Percentiles rank a stretch among this genome's conserved stretches.
phyloP scores from a whole-genome alignment of 2,797 vertebrate genomes.

The Myripristis murdjan region DNA sequence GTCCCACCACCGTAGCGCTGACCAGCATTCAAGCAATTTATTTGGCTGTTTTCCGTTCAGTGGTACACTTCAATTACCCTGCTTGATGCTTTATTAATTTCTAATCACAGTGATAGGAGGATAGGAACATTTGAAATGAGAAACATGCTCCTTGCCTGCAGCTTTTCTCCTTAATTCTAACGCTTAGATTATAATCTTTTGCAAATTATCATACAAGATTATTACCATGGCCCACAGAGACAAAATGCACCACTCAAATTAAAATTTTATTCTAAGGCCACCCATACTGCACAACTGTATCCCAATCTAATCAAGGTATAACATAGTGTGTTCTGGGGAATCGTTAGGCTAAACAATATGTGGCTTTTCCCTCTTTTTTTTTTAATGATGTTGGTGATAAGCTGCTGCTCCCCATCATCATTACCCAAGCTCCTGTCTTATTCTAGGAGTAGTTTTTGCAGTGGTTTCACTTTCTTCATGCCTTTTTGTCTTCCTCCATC shows the following conservation, averaged over 20 bases:
- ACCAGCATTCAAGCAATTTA: slow-evolving; percentile 37
- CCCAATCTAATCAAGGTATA: slow-evolving; percentile 9
- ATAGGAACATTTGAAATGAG: slow-evolving; percentile 39
- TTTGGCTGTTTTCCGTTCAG: slow-evolving; percentile 40
- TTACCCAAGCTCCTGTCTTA: slow-evolving; percentile 19
- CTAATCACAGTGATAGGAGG: slow-evolving; percentile 50
- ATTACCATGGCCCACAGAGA: slow-evolving; percentile 34
- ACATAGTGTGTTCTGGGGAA: slow-evolving; percentile 5
- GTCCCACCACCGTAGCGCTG: slow-evolving; percentile 23
- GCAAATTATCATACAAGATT: slow-evolving; percentile 29
- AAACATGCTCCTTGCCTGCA: slow-evolving; percentile 27
- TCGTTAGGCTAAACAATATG: neutral
- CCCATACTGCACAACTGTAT: slow-evolving; percentile 13
- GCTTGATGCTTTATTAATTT: slow-evolving; percentile 56
- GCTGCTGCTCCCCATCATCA: slow-evolving; percentile 18
- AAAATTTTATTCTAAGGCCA: slow-evolving; percentile 38
- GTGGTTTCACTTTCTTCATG: slow-evolving; percentile 22
- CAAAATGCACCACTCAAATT: slow-evolving; percentile 27
- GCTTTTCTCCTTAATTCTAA: slow-evolving; percentile 42
- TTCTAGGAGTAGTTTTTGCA: slow-evolving; percentile 1
- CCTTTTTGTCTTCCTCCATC: slow-evolving; percentile 24
- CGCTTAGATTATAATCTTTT: slow-evolving; percentile 33
- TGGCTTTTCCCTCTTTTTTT: slow-evolving; percentile 3
- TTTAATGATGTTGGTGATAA: slow-evolving; percentile 14
- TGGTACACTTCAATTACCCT: slow-evolving; percentile 42